phyloP scores from a whole-genome alignment of 2,113 vertebrate genomes.

The Myiozetetes cayanensis region DNA sequence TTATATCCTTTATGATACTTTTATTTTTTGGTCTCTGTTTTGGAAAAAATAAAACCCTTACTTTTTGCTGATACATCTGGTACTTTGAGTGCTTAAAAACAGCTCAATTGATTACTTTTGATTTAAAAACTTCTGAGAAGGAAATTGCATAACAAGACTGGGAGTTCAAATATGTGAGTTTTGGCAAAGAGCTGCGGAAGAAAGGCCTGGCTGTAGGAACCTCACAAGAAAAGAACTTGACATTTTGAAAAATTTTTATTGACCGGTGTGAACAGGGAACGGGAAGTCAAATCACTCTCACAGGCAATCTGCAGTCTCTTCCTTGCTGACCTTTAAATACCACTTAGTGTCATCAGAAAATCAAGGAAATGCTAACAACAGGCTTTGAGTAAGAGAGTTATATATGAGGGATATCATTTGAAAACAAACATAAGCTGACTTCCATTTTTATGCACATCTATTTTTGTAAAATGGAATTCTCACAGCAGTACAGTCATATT shows the following conservation, averaged over 20 bases:
- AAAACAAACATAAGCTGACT: not conserved
- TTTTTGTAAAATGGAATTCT: not conserved
- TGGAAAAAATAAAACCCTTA: not conserved
- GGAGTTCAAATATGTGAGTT: slow-evolving; percentile 32
- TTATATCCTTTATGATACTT: not conserved
- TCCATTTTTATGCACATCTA: not conserved
- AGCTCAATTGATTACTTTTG: slow-evolving; percentile 22
- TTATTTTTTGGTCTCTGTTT: not conserved
- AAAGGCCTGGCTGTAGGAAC: slow-evolving; percentile 9
- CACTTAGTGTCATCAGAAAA: slow-evolving; percentile 24
- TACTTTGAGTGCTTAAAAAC: not conserved
- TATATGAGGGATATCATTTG: not conserved
- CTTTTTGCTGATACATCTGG: not conserved
- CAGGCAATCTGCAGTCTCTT: slow-evolving; percentile 9
- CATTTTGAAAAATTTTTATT: slow-evolving; percentile 51
- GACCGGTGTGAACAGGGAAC: slow-evolving; percentile 25
- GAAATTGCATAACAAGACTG: slow-evolving; percentile 32
- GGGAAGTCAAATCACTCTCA: slow-evolving; percentile 40
- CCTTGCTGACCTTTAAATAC: slow-evolving; percentile 59
- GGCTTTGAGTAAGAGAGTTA: not conserved
- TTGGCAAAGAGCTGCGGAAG: slow-evolving; percentile 29
- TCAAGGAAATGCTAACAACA: slow-evolving; percentile 22
- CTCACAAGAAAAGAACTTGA: slow-evolving; percentile 42
- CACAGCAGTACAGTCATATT: not conserved
- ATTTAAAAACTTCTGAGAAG: slow-evolving; percentile 17